Evolutionary conservation across 2,888 invertebrate genomes (phyloP), one percentile per base, ranked within the genome.

Genomic region (Tetrapedia diversipes): DNA sequence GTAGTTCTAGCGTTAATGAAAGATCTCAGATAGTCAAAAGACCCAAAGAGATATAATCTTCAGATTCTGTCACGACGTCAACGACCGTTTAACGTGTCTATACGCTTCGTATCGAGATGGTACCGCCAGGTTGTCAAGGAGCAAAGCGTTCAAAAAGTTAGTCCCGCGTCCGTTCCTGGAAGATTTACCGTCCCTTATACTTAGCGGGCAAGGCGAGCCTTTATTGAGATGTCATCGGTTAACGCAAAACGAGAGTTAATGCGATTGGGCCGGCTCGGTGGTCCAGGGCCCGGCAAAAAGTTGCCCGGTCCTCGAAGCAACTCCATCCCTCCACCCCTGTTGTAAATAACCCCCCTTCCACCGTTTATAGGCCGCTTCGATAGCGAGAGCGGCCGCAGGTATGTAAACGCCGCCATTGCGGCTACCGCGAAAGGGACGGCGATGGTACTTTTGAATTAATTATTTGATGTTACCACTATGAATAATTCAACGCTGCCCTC

Each of bases 371-470:
- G 53, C 47, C 51, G 24, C n/a, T 37, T 37, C 69, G 70, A 66
- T 65, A 56, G 51, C 22, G 51, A 27, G 24, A 32, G 54, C 32
- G 43, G 32, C 53, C 47, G 69, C 54, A 63, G 60, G 64, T 51
- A 66, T 67, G 43, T 57, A 66, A 59, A 64, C 64, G 66, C 71
- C 43, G 61, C n/a, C 57, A n/a, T n/a, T n/a, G 72, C 65, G 73
- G 47, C 47, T 39, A 78, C 67, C 65, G 67, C 67, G 47, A 82
- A 80, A 82, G 78, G 77, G 73, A 80, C 71, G 76, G 71, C 77
- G 81, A n/a, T 77, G 77, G 77, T 86, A 80, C 83, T 80, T 80
- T 86, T 83, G 86, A 86, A 87, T 87, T 84, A 86, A 86, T 87
- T 86, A 87, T 86, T 85, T 79, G 77, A 83, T 85, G 80, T 78